phyloP scores from a whole-genome alignment of 1,140 invertebrate species.

The Lepidostoma basale region DNA sequence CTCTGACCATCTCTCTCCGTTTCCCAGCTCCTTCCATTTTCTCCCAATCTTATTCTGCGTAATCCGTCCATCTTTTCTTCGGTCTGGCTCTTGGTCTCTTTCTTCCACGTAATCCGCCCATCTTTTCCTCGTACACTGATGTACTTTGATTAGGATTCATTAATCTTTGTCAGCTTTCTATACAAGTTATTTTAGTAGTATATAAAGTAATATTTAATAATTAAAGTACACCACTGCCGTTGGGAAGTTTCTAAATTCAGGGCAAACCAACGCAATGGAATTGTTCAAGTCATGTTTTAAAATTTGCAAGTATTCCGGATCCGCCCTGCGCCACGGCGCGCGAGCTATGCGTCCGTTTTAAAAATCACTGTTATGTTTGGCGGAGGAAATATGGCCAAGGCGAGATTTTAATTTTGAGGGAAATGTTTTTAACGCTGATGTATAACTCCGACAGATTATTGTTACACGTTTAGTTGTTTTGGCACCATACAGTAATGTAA shows the following conservation, averaged over 20 bases:
- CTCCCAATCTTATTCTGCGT: no score
- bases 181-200: no score
- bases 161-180: no score
- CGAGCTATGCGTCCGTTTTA: not conserved
- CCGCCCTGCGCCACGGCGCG: not conserved
- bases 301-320: slow-evolving; percentile 37
- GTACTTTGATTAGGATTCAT: no score
- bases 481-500: not conserved
- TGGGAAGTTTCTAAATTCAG: not conserved
- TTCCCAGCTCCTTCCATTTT: no score
- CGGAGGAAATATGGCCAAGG: not conserved
- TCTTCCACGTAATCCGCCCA: no score
- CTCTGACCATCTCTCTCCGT: no score
- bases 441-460: slow-evolving; percentile 12
- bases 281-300: slow-evolving; percentile 44
- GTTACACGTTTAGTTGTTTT: not conserved
- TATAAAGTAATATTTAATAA: no score
- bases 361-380: not conserved
- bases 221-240: not conserved
- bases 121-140: no score
- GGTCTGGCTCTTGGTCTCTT: no score
- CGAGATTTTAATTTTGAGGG: slow-evolving; percentile 12
- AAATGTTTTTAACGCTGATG: not conserved
- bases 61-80: no score
- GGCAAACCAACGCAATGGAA: slow-evolving; percentile 32